Evolutionary conservation across 2,797 vertebrate genomes (phyloP), one percentile per base, ranked within the genome.

Genomic region (Platyrinchus mystaceus): DNA sequence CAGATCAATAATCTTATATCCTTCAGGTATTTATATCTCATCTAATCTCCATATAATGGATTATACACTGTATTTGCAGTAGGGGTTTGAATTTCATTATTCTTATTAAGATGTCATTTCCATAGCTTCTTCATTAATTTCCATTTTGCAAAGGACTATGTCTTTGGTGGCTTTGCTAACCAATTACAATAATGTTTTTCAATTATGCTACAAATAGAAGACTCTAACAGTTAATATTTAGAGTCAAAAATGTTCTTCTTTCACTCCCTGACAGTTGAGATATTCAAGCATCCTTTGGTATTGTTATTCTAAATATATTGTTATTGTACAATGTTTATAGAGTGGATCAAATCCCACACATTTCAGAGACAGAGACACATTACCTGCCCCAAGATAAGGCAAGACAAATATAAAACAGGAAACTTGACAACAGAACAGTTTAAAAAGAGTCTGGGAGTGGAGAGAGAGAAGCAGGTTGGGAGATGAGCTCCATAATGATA

Each of bases 11-110:
- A 97, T 95, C 37, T 95, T 89, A 79, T 93, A 93, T 97, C 96
- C 93, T 97, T 97, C 55, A 96, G 94, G 83, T 94, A 92, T 96
- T 98, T 98, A 95, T 89, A 92, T 93, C 88, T 96, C 93, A 96
- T 97, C 96, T 97, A 96, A 97, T 92, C 81, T 84, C 78, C 55
- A 81, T 39, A 22, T 97, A 97, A 94, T 94, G 79, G 62, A 90
- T 97, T 97, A 96, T 73, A 81, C 46, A 77, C 56, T 63, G n/a
- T 84, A 66, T 52, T 80, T 96, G 90, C 85, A 70, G 85, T 94
- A 95, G 93, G 78, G 84, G 75, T 68, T 97, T 97, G 74, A 75
- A 89, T 95, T 97, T 97, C 93, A 94, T 96, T 94, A 94, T 95
- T 96, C 63, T 90, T 93, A 95, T 95, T 94, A 96, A 96, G 87